Evolutionary conservation across 30 jellyfish, hydroid and myxozoan species (phyloP).

Genomic region (Pelagia noctiluca): DNA sequence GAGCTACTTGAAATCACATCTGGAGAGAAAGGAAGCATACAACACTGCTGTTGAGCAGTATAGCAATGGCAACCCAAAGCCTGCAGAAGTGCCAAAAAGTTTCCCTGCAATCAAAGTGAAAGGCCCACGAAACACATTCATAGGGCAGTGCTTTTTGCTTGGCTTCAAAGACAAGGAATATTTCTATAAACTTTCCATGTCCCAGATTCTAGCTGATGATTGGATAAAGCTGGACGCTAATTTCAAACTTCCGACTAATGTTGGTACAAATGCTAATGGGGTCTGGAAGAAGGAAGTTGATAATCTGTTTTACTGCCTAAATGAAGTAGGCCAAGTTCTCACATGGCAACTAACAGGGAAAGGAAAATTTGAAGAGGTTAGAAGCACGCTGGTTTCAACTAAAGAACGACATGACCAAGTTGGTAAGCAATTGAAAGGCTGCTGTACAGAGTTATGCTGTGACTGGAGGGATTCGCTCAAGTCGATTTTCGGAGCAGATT

Average conservation of each 20-base stretch:
- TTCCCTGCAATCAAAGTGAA: slow-evolving; percentile 83
- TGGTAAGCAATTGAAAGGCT: slow-evolving; percentile 80
- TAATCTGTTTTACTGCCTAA: slow-evolving; percentile 75
- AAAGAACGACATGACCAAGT: slow-evolving; percentile 86
- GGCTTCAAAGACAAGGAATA: slow-evolving; percentile 90
- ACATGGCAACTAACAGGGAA: slow-evolving; percentile 89
- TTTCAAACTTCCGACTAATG: slow-evolving; percentile 82
- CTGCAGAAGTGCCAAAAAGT: slow-evolving; percentile 24
- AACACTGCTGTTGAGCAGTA: slow-evolving; percentile 70
- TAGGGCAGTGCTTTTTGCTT: slow-evolving; percentile 91
- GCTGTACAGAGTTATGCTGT: slow-evolving; percentile 89
- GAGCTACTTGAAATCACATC: slow-evolving; percentile 57
- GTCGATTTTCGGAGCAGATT: slow-evolving; percentile 81
- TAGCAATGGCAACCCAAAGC: slow-evolving; percentile 73
- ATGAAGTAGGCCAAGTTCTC: slow-evolving; percentile 91
- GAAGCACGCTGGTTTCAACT: slow-evolving; percentile 63
- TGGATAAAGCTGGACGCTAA: slow-evolving; percentile 76
- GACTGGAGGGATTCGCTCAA: slow-evolving; percentile 80
- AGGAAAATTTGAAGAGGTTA: slow-evolving; percentile 69
- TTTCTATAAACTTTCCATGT: slow-evolving; percentile 88
- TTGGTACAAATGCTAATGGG: slow-evolving; percentile 89
- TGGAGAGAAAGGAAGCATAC: slow-evolving; percentile 75
- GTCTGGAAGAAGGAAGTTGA: slow-evolving; percentile 85
- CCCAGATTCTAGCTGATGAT: slow-evolving; percentile 90
- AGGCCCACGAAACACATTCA: slow-evolving; percentile 91